Percentiles rank a stretch among this genome's conserved stretches.
Conservation (phyloP, 53 echinoderm and acorn worm genomes). For the Actinopyga echinites region DNA sequence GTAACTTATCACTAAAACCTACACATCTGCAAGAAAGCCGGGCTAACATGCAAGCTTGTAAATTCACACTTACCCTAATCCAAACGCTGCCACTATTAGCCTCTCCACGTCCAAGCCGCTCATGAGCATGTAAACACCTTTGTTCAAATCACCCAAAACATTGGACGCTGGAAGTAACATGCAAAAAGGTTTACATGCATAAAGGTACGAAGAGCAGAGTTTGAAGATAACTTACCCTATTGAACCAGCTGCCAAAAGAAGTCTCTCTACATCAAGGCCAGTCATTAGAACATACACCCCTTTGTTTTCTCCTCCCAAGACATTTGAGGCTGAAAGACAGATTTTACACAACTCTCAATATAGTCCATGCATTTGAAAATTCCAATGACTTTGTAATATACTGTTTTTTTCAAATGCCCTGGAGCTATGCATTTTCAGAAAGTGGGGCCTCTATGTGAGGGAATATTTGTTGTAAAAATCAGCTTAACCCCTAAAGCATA, state of each 20-base stretch:
- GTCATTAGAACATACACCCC: constrained; percentile 96
- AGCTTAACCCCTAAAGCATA: too few relatives aligned
- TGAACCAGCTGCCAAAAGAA: constrained; percentile 74
- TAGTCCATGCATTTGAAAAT: too few relatives aligned
- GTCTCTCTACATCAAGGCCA: constrained; percentile 84
- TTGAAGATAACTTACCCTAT: constrained; percentile 66
- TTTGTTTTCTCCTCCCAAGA: constrained; percentile 79
- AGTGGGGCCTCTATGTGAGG: too few relatives aligned
- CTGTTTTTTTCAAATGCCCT: too few relatives aligned
- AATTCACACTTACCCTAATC: constrained; percentile 27
- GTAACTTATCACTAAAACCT: too few relatives aligned
- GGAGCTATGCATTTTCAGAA: too few relatives aligned
- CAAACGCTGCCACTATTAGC: constrained; percentile 13
- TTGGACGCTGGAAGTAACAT: constrained; percentile 38
- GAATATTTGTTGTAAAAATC: too few relatives aligned
- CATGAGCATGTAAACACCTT: constrained; percentile 43
- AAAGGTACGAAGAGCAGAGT: not conserved
- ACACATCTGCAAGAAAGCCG: too few relatives aligned
- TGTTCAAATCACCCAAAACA: constrained; percentile 45
- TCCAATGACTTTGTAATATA: too few relatives aligned
- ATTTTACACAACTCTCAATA: not conserved
- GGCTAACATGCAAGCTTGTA: too few relatives aligned
- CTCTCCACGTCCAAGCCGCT: constrained; percentile 50
- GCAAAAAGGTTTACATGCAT: not conserved
- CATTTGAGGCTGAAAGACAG: constrained; percentile 62